Evolutionary conservation across 2,888 invertebrate species (phyloP), one percentile per base, ranked within the genome.

Genomic region (Apomyelois bistriatella): DNA sequence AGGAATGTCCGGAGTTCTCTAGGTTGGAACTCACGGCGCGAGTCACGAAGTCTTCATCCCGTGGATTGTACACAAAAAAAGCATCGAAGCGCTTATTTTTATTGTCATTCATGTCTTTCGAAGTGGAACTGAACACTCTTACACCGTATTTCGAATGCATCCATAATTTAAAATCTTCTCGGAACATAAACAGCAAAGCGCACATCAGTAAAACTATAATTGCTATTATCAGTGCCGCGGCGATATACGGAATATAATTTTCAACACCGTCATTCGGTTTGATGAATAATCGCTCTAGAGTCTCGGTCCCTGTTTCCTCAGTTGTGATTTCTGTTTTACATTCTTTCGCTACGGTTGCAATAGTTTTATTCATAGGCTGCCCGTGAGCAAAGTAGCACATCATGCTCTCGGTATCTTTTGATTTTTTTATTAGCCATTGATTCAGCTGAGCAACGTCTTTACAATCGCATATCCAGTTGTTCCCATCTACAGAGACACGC

Each of bases 381-480:
- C 85, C 87, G 70, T 87, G 91, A 65, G 91, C 90, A 72, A 92
- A 92, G 68, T 92, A 91, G 77, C 94, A 94, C 82, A 93, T 92
- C 91, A 94, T 92, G 76, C 89, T 92, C 65, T 93, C 92, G 53
- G 94, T 92, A 72, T 94, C 92, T 77, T 92, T 92, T 50, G 92
- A 92, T 74, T 94, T 93, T 74, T 93, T 92, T 70, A 92, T 88
- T 57, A 95, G 81, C 95, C 95, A 95, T 65, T 92, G 91, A 73
- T 94, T 93, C 68, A 95, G 85, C 67, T 93, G 92, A 59, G 91
- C 92, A 52, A 95, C 92, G 70, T 94, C 94, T 71, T 91, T 91
- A 84, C 96, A 96, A 76, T 95, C 94, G 85, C 96, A 96, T 79
- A 94, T 94, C 97, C 97, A 96, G 77, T 93, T 93, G 91, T 95